A percentile compares a stretch with the other conserved stretches of the same genome.
phyloP scores from a whole-genome alignment of 2,113 vertebrate species.

The Circaetus cinerascens region DNA sequence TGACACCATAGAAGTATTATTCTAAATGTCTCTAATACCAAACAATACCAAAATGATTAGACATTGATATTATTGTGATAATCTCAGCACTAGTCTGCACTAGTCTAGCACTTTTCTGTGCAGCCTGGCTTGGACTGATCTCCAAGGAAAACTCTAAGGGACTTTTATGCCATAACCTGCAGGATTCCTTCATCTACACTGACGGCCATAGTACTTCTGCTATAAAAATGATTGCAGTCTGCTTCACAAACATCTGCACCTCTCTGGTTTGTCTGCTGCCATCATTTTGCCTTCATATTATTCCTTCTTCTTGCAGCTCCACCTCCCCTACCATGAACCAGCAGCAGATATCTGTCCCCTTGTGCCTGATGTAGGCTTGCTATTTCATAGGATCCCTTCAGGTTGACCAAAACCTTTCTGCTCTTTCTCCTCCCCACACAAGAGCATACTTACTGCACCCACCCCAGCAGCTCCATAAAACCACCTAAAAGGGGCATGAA shows the following conservation, averaged over 20 bases:
- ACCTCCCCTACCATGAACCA: neutral
- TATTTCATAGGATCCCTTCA: accelerated
- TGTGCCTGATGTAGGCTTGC: neutral
- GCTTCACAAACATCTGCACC: neutral
- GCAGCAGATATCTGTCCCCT: neutral
- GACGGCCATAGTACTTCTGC: neutral
- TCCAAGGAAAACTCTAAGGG: neutral
- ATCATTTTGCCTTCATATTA: neutral
- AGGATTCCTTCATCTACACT: neutral
- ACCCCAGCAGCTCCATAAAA: neutral
- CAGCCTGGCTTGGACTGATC: neutral
- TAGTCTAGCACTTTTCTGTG: neutral
- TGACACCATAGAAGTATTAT: neutral
- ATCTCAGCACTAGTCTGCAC: neutral
- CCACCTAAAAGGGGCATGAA: neutral
- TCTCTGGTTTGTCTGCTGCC: neutral
- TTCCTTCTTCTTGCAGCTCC: neutral
- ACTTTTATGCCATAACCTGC: neutral
- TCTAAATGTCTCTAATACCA: neutral
- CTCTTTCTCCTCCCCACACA: neutral
- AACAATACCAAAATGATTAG: neutral
- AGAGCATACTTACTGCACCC: too few relatives aligned
- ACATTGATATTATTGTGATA: neutral
- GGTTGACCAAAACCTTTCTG: neutral
- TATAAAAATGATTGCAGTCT: neutral